Percentiles rank a stretch among this genome's conserved stretches.
phyloP scores from a whole-genome alignment of 2,113 vertebrate species.

The Mastomys natalensis region DNA sequence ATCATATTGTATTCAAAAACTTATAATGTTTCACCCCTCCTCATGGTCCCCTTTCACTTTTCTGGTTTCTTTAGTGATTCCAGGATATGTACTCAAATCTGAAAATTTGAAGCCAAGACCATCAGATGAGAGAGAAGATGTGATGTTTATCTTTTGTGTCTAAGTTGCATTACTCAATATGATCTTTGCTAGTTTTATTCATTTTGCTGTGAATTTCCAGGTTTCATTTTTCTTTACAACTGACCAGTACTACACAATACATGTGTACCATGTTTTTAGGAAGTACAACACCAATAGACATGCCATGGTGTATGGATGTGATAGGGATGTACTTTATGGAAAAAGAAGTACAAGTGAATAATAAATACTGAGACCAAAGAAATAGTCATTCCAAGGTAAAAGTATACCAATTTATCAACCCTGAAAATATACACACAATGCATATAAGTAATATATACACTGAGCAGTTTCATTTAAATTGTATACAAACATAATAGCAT shows the following conservation, averaged over 20 bases:
- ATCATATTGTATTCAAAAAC: background rate
- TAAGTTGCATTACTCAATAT: background rate
- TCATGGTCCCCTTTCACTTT: background rate
- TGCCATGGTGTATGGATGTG: background rate
- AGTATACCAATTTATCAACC: background rate
- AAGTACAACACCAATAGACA: background rate
- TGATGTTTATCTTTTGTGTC: background rate
- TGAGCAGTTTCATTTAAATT: background rate
- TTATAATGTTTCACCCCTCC: background rate
- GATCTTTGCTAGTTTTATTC: background rate
- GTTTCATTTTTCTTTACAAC: background rate
- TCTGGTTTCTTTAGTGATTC: background rate
- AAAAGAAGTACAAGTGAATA: background rate
- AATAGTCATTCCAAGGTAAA: background rate
- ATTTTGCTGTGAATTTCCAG: background rate
- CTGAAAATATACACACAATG: background rate
- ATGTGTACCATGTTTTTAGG: background rate
- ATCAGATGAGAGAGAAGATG: background rate
- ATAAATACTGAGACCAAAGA: background rate
- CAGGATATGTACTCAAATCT: background rate
- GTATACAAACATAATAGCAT: background rate
- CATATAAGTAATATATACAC: background rate
- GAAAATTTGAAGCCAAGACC: background rate
- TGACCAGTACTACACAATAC: background rate
- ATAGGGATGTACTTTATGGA: no score